Conservation (phyloP, 2,113 vertebrate genomes). For the Pterophyllum scalare region DNA sequence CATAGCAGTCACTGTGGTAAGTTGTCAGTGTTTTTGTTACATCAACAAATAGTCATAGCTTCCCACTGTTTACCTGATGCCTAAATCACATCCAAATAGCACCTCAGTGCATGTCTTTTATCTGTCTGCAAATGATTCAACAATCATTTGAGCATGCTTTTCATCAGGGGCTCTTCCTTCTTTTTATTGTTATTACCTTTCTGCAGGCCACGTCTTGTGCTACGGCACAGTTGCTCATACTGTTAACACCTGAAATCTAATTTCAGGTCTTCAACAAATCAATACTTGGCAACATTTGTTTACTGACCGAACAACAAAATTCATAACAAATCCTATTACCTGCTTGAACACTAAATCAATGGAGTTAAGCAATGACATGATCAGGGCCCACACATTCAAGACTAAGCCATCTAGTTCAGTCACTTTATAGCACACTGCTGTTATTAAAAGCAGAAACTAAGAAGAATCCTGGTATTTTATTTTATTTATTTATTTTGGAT, state of each 20-base stretch:
- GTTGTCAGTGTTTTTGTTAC: constrained; percentile 12
- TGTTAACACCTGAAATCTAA: constrained; percentile 73
- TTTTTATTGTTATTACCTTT: constrained; percentile 19
- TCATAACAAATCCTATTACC: constrained; percentile 74
- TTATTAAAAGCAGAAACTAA: not conserved
- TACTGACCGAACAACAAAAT: constrained; percentile 65
- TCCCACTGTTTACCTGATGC: not conserved
- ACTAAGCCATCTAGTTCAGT: constrained; percentile 1
- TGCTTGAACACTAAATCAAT: constrained; percentile 65
- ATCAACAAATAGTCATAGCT: not conserved
- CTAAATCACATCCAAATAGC: not conserved
- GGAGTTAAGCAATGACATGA: constrained; percentile 58
- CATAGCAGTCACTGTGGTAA: not conserved
- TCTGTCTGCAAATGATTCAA: not conserved
- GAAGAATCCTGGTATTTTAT: not conserved
- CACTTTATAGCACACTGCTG: not conserved
- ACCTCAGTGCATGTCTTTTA: not conserved
- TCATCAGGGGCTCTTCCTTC: not conserved
- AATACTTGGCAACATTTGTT: constrained; percentile 74
- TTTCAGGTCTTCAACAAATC: constrained; percentile 73
- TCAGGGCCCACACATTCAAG: constrained; percentile 6
- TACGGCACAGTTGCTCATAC: constrained; percentile 34
- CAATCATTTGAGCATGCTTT: constrained; percentile 14
- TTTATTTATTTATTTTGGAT: not conserved
- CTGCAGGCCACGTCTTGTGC: constrained; percentile 15